Conservation (phyloP, 2,888 invertebrate genomes). For the Diarsia dahlii region DNA sequence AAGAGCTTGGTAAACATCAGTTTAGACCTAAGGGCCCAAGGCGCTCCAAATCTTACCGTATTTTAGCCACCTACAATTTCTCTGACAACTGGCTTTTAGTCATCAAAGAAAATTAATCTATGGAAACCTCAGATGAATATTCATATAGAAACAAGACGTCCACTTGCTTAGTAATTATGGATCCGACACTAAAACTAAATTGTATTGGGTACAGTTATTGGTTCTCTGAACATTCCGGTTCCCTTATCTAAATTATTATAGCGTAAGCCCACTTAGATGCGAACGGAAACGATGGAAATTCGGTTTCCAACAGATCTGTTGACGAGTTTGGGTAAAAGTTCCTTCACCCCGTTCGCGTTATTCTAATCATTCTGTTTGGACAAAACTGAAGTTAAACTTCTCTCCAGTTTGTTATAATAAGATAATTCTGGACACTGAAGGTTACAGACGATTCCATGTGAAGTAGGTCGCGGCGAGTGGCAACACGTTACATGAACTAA, state of each 20-base stretch:
- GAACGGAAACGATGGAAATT: slow-evolving; percentile 17
- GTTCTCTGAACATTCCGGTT: slow-evolving; percentile 16
- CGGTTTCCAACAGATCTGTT: slow-evolving; percentile 1
- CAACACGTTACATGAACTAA: slow-evolving; percentile 57
- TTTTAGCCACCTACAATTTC: slow-evolving; percentile 37
- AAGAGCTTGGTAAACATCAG: slow-evolving; percentile 42
- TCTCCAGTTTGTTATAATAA: slow-evolving; percentile 29
- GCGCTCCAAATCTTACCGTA: slow-evolving; percentile 24
- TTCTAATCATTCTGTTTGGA: slow-evolving; percentile 24
- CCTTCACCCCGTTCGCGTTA: slow-evolving; percentile 14
- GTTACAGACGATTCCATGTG: slow-evolving; percentile 49
- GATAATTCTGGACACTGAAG: slow-evolving; percentile 50
- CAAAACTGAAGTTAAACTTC: slow-evolving; percentile 15
- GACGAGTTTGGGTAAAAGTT: slow-evolving; percentile 19
- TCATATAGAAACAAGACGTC: slow-evolving; percentile 33
- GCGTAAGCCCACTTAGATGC: slow-evolving; percentile 9
- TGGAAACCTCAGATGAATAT: slow-evolving; percentile 52
- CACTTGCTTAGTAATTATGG: slow-evolving; percentile 30
- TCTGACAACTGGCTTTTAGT: slow-evolving; percentile 20
- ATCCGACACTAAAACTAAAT: slow-evolving; percentile 33
- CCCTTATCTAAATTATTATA: slow-evolving; percentile 27
- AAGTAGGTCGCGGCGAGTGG: slow-evolving; percentile 61
- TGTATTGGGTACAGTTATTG: slow-evolving; percentile 28
- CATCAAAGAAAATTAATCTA: slow-evolving; percentile 53
- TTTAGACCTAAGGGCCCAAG: slow-evolving; percentile 29